Base-by-base conservation (phyloP, 2,797 vertebrate genomes). In the Serranus cabrilla region DNA sequence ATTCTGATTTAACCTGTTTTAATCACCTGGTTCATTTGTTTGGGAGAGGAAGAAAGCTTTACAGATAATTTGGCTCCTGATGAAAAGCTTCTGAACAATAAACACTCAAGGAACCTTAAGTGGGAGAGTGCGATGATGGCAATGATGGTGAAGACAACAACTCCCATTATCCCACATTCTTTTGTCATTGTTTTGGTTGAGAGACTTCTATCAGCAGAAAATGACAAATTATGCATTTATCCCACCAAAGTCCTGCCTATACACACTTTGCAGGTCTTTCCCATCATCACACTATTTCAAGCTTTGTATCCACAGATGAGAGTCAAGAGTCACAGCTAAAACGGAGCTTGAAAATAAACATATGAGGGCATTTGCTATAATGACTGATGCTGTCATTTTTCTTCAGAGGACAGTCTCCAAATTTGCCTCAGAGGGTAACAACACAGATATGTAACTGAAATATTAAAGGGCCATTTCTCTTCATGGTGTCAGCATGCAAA, bases 381-480 rank as follows among this genome's bases (percentile, higher is more conserved):
- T 0, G 11, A 64, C 59, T 55, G 60, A 49, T 51, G 49, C 23
- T 51, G 18, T 64, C 49, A 71, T 76, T 76, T 76, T 65, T 79
- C 66, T 81, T 23, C 1, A 0, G 50, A 39, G 23, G 49, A n/a
- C 51, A 52, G 27, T 78, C 52, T 63, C 51, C 54, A 67, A 50
- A 74, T 82, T 67, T 58, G 27, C 64, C 50, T 74, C 21, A 20
- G 49, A 71, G 69, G 37, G 42, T 31, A 74, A 42, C 25, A 61
- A 67, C 57, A 25, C 42, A 56, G 39, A 71, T 71, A 71, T 49
- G 50, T 25, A 45, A 47, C 21, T 39, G 59, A 72, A 80, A 80
- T 76, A 77, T 75, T 77, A 59, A 77, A 61, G 39, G 47, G 37
- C n/a, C 39, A 74, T 81, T 79, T 76, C 6, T 79, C 75, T 70